These are phyloP conservation scores for Netelia inedita DNA, from an alignment of 2,888 invertebrate species.

Conservation along the genomic window DNA sequence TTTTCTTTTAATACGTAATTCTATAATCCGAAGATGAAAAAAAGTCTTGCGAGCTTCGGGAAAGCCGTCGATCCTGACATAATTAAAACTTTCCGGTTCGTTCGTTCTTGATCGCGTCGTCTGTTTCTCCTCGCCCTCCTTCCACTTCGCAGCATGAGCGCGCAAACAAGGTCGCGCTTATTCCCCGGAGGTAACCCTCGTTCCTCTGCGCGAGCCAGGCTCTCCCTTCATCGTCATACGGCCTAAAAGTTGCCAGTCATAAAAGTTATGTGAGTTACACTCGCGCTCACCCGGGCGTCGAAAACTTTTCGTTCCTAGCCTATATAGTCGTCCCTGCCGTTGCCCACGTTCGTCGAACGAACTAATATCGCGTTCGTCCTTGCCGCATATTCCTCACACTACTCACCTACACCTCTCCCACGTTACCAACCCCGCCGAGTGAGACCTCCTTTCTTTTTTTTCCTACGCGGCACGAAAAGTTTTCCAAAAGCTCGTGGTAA, in stretches of 20 bases:
- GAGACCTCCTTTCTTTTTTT: constrained; percentile 5
- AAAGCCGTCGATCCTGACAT: constrained; percentile 66
- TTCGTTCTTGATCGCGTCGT: constrained; percentile 47
- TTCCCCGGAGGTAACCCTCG: constrained; percentile 61
- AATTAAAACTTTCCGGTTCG: constrained; percentile 68
- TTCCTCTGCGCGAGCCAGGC: constrained; percentile 16
- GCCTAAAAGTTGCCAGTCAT: constrained; percentile 77
- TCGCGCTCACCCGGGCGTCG: constrained; percentile 64
- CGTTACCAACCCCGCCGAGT: constrained; percentile 8
- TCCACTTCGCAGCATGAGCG: constrained; percentile 41
- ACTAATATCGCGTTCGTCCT: constrained; percentile 74
- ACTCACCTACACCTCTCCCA: neutral
- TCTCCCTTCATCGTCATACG: constrained; percentile 55
- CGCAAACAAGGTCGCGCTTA: constrained; percentile 64
- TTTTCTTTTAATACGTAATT: constrained; percentile 44
- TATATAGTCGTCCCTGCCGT: constrained; percentile 30
- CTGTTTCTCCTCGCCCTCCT: constrained; percentile 25
- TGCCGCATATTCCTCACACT: constrained; percentile 31
- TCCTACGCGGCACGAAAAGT: constrained; percentile 48
- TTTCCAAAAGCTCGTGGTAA: constrained; percentile 49
- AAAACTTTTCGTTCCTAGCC: constrained; percentile 57
- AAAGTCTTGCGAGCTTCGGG: constrained; percentile 34
- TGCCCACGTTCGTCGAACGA: constrained; percentile 69
- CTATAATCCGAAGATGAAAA: constrained; percentile 60
- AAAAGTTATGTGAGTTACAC: constrained; percentile 76